phyloP scores from a whole-genome alignment of 2,888 invertebrate species.

The Argynnis bischoffii region DNA sequence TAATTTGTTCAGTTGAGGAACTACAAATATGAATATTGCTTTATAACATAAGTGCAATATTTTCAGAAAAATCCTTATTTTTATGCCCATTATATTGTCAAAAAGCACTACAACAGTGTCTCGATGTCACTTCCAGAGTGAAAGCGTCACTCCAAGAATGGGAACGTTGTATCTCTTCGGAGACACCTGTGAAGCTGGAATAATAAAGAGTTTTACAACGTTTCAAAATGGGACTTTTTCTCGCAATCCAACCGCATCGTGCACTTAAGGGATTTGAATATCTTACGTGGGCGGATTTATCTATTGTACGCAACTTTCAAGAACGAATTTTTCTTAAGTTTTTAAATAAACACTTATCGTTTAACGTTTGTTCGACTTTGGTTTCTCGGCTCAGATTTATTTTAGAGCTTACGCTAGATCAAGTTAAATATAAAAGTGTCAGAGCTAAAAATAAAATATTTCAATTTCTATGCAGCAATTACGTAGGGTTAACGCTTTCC shows the following conservation, averaged over 20 bases:
- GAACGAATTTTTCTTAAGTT: slow-evolving; percentile 64
- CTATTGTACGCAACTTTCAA: slow-evolving; percentile 66
- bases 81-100: slow-evolving; percentile 8
- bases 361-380: slow-evolving; percentile 6
- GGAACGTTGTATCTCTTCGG: slow-evolving; percentile 62
- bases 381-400: slow-evolving; percentile 15
- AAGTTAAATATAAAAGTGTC: no score
- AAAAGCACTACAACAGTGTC: slow-evolving; percentile 19
- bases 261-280: slow-evolving; percentile 83
- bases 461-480: no score
- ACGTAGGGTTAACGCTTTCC: no score
- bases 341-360: slow-evolving; percentile 61
- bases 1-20: slow-evolving; percentile 36
- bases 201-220: slow-evolving; percentile 81
- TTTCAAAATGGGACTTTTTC: slow-evolving; percentile 80
- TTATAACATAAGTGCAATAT: slow-evolving; percentile 2
- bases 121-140: slow-evolving; percentile 20
- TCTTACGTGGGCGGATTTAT: slow-evolving; percentile 78
- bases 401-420: background rate
- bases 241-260: slow-evolving; percentile 79
- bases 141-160: slow-evolving; percentile 48
- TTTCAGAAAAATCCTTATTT: slow-evolving; percentile 3
- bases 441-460: no score
- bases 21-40: background rate
- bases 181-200: slow-evolving; percentile 78